These are phyloP conservation scores for Gymnoscopelus microlampas DNA, from an alignment of 2,797 vertebrate genomes.

Conservation along the genomic window DNA sequence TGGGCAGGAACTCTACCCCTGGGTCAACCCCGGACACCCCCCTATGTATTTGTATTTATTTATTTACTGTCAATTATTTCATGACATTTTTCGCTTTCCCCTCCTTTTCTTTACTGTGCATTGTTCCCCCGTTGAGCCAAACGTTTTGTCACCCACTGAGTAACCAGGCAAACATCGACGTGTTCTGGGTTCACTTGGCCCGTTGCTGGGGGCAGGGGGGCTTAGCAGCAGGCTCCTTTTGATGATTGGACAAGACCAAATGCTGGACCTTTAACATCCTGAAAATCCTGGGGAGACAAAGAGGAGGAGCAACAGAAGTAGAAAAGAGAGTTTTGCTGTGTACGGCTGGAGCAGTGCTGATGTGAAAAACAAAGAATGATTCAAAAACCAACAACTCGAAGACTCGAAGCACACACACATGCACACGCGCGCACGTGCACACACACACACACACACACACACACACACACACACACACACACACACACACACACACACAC, in stretches of 20 bases:
- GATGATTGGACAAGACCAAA: slow-evolving; percentile 55
- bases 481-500: too few species aligned
- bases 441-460: too few species aligned
- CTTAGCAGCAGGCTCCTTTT: slow-evolving; percentile 60
- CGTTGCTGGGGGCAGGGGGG: slow-evolving; percentile 31
- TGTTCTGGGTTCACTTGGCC: slow-evolving; percentile 50
- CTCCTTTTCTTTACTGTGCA: slow-evolving; percentile 12
- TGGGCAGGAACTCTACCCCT: too few species aligned
- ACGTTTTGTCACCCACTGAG: slow-evolving; percentile 59
- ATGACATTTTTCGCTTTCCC: slow-evolving; percentile 2
- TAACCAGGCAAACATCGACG: slow-evolving; percentile 60
- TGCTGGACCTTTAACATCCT: slow-evolving; percentile 62
- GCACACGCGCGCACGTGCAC: too few species aligned
- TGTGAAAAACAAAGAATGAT: too few species aligned
- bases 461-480: too few species aligned
- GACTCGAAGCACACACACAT: too few species aligned
- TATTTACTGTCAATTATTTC: too few species aligned
- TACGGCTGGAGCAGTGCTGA: too few species aligned
- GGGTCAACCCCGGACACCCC: too few species aligned
- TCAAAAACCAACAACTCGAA: too few species aligned
- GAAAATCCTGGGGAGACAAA: slow-evolving; percentile 41
- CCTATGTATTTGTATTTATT: too few species aligned
- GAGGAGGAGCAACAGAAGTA: slow-evolving; percentile 30
- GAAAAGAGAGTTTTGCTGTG: slow-evolving; percentile 13
- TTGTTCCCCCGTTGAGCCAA: slow-evolving; percentile 45